Evolutionary conservation across 1,140 invertebrate genomes (phyloP).

Genomic region (Paralvinella palmiformis): DNA sequence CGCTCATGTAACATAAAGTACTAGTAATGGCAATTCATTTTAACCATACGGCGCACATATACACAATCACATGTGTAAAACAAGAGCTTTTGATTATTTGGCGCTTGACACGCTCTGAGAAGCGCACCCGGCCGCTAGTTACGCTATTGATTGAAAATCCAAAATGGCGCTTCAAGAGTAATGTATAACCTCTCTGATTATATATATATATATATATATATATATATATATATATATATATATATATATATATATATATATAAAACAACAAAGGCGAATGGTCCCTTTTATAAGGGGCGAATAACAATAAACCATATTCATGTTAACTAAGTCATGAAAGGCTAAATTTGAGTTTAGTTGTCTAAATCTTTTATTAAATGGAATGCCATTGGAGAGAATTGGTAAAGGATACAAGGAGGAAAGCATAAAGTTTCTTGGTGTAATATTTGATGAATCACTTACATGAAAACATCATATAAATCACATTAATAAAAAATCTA

Average conservation of each 20-base stretch:
- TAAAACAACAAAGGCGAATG: background rate
- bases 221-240: slow-evolving; percentile 2
- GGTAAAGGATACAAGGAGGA: background rate
- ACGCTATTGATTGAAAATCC: too few relatives aligned
- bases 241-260: background rate
- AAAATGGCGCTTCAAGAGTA: background rate
- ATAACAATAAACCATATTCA: background rate
- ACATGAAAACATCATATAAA: too few relatives aligned
- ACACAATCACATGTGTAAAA: too few relatives aligned
- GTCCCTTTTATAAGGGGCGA: background rate
- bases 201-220: background rate
- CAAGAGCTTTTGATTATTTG: too few relatives aligned
- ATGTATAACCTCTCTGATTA: background rate
- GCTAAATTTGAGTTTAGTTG: background rate
- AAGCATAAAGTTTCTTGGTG: background rate
- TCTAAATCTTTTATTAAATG: background rate
- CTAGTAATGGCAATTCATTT: too few relatives aligned
- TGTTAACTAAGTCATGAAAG: background rate
- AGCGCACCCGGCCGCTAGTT: too few relatives aligned
- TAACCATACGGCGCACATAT: too few relatives aligned
- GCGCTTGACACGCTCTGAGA: background rate
- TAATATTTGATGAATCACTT: too few relatives aligned
- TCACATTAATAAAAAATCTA: too few relatives aligned
- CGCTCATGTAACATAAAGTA: too few relatives aligned
- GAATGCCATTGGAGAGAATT: background rate